A percentile compares a stretch with the other conserved stretches of the same genome.
Conservation (phyloP, 2,113 vertebrate genomes). For the Barbus barbus region DNA sequence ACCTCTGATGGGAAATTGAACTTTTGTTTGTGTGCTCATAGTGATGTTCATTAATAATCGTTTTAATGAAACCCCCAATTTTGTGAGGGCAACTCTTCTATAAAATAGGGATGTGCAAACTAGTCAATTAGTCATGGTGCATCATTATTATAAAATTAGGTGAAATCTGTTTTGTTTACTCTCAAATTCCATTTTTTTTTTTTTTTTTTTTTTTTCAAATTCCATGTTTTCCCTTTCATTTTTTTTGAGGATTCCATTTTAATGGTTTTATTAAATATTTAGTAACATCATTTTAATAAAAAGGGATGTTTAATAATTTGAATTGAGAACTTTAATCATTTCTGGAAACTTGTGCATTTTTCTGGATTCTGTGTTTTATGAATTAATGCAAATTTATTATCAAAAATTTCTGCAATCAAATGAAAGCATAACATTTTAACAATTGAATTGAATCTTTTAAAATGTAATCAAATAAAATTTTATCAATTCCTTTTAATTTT, state of each 20-base stretch:
- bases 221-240: neutral
- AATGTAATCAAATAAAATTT: neutral
- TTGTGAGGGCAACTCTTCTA: neutral
- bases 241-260: neutral
- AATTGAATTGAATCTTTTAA: neutral
- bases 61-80: neutral
- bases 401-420: too few relatives aligned
- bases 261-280: neutral
- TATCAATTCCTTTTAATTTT: neutral
- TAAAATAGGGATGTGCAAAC: neutral
- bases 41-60: neutral
- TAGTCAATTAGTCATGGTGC: neutral
- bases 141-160: neutral
- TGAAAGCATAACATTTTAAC: neutral
- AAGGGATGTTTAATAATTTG: neutral
- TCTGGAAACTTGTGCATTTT: too few relatives aligned
- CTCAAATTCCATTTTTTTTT: neutral
- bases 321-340: neutral
- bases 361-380: neutral
- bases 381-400: neutral
- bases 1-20: neutral
- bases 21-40: neutral
- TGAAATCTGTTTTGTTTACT: neutral
- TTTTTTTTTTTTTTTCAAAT: neutral
- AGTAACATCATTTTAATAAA: neutral